Conservation (phyloP, 2,888 invertebrate genomes). For the Resseliella maxima region DNA sequence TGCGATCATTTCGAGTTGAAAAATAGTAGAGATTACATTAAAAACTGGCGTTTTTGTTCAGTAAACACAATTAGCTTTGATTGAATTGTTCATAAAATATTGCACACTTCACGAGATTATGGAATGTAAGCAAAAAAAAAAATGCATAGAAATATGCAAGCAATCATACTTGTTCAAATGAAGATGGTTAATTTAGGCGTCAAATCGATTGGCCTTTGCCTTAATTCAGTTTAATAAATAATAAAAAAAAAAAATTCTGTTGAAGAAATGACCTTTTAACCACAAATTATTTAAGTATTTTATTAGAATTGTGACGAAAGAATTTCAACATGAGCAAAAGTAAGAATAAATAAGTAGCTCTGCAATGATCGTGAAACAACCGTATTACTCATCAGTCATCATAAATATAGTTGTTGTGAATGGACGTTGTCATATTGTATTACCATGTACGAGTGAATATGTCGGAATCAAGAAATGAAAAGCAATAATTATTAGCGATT, state of each 20-base stretch:
- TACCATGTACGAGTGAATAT: neutral
- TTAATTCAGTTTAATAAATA: conserved; percentile 21
- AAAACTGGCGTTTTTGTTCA: neutral
- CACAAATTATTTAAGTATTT: neutral
- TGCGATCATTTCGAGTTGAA: too few relatives aligned
- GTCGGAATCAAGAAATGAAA: conserved; percentile 52
- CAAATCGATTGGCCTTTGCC: conserved; percentile 38
- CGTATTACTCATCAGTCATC: neutral
- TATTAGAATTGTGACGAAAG: conserved; percentile 7
- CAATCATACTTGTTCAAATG: neutral
- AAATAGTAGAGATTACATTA: too few relatives aligned
- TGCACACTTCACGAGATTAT: neutral
- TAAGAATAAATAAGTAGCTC: neutral
- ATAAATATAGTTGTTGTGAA: neutral
- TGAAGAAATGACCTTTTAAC: conserved; percentile 20
- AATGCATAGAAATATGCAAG: neutral
- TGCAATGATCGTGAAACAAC: neutral
- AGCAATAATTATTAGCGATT: conserved; percentile 17
- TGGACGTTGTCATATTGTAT: conserved; percentile 18
- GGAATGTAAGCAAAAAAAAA: neutral
- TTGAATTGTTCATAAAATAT: neutral
- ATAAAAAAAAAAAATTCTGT: neutral
- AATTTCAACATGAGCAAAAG: neutral
- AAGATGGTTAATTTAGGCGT: conserved; percentile 8
- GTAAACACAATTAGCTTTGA: neutral